Conservation (phyloP, 2,113 vertebrate species). For the Tor tambroides region DNA sequence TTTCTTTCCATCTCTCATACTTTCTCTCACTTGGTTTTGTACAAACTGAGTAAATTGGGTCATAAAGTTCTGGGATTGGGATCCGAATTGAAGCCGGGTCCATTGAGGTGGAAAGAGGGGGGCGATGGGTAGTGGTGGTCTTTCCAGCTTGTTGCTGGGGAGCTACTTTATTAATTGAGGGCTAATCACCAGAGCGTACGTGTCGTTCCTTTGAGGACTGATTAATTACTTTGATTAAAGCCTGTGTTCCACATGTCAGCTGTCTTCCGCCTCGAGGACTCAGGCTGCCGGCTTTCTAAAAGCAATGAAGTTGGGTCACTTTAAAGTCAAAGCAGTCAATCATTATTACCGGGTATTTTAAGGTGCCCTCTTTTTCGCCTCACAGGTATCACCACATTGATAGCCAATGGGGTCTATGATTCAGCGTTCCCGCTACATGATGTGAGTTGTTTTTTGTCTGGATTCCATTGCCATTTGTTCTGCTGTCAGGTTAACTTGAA, state of each 20-base stretch:
- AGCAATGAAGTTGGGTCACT: slow-evolving; percentile 50
- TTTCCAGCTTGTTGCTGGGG: slow-evolving; percentile 56
- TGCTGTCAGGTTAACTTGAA: neutral
- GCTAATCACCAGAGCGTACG: slow-evolving; percentile 58
- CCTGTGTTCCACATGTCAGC: slow-evolving; percentile 55
- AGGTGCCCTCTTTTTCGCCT: slow-evolving; percentile 18
- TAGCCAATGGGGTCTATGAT: slow-evolving; percentile 93
- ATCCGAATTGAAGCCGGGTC: slow-evolving; percentile 50
- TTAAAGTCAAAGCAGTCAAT: slow-evolving; percentile 35
- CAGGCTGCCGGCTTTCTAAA: slow-evolving; percentile 14
- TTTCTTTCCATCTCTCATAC: slow-evolving; percentile 18
- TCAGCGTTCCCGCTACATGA: slow-evolving; percentile 95
- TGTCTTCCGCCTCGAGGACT: slow-evolving; percentile 49
- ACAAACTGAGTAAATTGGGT: slow-evolving; percentile 53
- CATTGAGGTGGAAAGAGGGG: slow-evolving; percentile 40
- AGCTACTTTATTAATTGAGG: slow-evolving; percentile 65
- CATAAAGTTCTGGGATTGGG: slow-evolving; percentile 54
- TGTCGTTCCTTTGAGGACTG: slow-evolving; percentile 59
- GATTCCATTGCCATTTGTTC: slow-evolving; percentile 26
- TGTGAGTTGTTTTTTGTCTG: slow-evolving; percentile 74
- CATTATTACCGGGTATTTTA: slow-evolving; percentile 20
- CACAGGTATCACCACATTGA: slow-evolving; percentile 90
- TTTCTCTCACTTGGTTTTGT: slow-evolving; percentile 22
- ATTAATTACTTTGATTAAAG: slow-evolving; percentile 67
- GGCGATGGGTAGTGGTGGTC: slow-evolving; percentile 39